Evolutionary conservation across 2,888 invertebrate species (phyloP).

Genomic region (Drosophila longiperda): DNA sequence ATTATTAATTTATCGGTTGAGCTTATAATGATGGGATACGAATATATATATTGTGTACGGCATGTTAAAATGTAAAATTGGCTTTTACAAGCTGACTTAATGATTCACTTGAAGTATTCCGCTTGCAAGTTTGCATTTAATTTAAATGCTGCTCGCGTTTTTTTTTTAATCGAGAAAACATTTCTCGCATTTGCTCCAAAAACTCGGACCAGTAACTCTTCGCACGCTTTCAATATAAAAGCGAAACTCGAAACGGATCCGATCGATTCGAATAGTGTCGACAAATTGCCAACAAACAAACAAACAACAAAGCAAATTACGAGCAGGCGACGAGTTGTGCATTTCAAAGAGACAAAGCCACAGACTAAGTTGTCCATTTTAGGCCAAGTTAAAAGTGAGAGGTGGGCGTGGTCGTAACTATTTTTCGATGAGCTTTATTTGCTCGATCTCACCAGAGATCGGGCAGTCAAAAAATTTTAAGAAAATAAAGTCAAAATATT

Average conservation of each 20-base stretch:
- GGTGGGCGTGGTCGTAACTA: constrained; percentile 27
- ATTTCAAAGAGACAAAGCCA: constrained; percentile 29
- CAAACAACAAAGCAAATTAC: not conserved
- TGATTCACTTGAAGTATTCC: constrained; percentile 4
- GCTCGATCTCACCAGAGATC: not conserved
- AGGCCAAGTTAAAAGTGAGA: constrained; percentile 3
- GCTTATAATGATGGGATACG: not conserved
- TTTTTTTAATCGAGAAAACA: constrained; percentile 17
- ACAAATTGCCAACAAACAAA: constrained; percentile 23
- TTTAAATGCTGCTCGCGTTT: constrained; percentile 48
- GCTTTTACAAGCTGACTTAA: not conserved
- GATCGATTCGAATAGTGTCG: constrained; percentile 14
- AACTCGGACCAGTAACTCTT: constrained; percentile 16
- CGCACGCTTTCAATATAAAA: constrained; percentile 57
- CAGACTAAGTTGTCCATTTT: not conserved
- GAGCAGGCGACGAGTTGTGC: constrained; percentile 28
- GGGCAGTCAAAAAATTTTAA: not conserved
- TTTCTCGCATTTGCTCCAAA: constrained; percentile 39
- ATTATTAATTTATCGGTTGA: not conserved
- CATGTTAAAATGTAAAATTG: not conserved
- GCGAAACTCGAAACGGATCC: constrained; percentile 38
- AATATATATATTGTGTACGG: not conserved
- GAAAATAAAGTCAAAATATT: constrained; percentile 6
- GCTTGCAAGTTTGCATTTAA: constrained; percentile 1
- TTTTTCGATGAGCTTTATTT: constrained; percentile 13